Evolutionary conservation across 53 echinoderm and acorn worm genomes (phyloP), one percentile per base, ranked within the genome.

Genomic region (Astropecten irregularis): DNA sequence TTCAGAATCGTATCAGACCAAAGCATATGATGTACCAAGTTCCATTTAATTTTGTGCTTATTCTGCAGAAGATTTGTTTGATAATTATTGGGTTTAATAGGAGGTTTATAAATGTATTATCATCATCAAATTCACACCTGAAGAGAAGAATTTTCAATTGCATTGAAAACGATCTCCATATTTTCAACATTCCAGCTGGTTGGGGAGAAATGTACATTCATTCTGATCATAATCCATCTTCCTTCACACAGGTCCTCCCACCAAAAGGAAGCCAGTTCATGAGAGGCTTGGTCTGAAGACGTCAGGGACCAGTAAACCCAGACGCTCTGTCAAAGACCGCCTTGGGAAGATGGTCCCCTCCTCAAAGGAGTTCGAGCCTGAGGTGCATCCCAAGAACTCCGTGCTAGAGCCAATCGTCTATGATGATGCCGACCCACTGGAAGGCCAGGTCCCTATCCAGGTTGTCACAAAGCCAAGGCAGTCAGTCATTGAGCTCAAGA

Each of bases 201-300:
- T n/a, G n/a, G n/a, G n/a, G n/a, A n/a, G n/a, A n/a, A n/a, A n/a
- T n/a, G n/a, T n/a, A n/a, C n/a, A n/a, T n/a, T n/a, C n/a, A n/a
- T n/a, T n/a, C n/a, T n/a, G n/a, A n/a, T n/a, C n/a, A n/a, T n/a
- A n/a, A n/a, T n/a, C n/a, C n/a, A n/a, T n/a, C n/a, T n/a, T n/a
- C n/a, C n/a, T n/a, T n/a, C n/a, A n/a, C n/a, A 39, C 66, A 66
- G 69, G 57, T 14, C 84, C 71, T 1, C 73, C 85, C 34, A 15
- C 27, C 30, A 69, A 69, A 39, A 35, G 65, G 52, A 76, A 77
- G 60, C 92, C 95, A 1, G 85, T 95, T 32, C 66, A 89, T 49
- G 86, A 89, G 35, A 72, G 95, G 22, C 87, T 95, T 38, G 95
- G 91, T 19, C 34, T 71, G 16, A 85, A 82, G 16, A 57, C 59